These are phyloP conservation scores for Phlogophora meticulosa DNA, from an alignment of 2,888 invertebrate species.

Conservation along the genomic window DNA sequence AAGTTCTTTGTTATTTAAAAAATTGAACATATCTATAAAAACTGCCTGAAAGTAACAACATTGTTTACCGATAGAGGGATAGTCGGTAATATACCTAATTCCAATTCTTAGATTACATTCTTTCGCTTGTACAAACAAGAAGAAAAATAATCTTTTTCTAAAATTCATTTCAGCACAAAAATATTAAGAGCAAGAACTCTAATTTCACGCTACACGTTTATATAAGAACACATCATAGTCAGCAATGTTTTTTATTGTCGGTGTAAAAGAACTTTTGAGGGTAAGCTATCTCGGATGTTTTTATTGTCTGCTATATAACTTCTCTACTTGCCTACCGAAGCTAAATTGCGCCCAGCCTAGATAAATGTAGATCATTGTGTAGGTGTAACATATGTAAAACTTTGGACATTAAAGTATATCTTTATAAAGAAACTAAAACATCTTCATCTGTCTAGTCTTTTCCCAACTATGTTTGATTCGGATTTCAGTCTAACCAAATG, in stretches of 20 bases:
- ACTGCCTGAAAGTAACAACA: not conserved
- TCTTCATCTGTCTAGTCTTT: not conserved
- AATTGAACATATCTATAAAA: no score
- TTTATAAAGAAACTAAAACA: conserved; percentile 1
- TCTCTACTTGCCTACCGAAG: conserved; percentile 24
- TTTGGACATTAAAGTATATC: not conserved
- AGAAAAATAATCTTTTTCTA: not conserved
- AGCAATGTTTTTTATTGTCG: conserved; percentile 39
- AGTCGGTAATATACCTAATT: not conserved
- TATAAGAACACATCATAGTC: conserved; percentile 5
- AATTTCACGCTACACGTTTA: conserved; percentile 2
- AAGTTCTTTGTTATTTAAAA: no score
- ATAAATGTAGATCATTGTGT: not conserved
- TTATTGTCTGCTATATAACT: conserved; percentile 35
- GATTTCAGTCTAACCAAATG: no score
- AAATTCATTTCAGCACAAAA: not conserved
- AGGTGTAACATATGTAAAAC: not conserved
- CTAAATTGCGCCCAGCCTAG: conserved; percentile 3
- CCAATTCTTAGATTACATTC: not conserved
- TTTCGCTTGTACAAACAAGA: not conserved
- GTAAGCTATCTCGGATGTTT: conserved; percentile 37
- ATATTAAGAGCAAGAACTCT: not conserved
- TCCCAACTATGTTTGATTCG: no score
- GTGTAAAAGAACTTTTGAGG: conserved; percentile 38
- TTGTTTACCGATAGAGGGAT: not conserved